Percentiles rank a stretch among this genome's conserved stretches.
Conservation (phyloP, 37 sponge, comb jelly and placozoan species). For the Chondrosia reniformis region DNA sequence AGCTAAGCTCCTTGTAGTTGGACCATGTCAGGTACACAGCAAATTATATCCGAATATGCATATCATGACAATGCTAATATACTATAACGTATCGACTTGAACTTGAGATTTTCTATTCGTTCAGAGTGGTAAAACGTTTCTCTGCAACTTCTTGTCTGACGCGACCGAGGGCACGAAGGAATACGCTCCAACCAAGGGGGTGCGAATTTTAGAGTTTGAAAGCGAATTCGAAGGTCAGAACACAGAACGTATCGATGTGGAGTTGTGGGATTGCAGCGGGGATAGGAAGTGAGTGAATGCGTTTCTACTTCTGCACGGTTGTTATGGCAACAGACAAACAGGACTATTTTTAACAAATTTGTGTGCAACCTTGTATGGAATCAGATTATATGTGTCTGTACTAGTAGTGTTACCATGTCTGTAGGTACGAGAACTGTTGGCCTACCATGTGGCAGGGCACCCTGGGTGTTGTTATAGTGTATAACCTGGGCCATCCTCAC, state of each 20-base stretch:
- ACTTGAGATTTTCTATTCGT: too few species aligned
- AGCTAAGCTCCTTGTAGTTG: too few species aligned
- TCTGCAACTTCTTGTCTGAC: conserved; percentile 68
- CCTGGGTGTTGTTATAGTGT: conserved; percentile 69
- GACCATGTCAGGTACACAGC: too few species aligned
- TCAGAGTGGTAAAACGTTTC: conserved; percentile 63
- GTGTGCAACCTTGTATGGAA: too few species aligned
- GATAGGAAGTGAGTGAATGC: conserved; percentile 43
- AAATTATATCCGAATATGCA: too few species aligned
- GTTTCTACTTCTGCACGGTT: too few species aligned
- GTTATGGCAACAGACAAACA: too few species aligned
- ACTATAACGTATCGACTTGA: too few species aligned
- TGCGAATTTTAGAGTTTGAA: conserved; percentile 75
- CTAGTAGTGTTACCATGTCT: too few species aligned
- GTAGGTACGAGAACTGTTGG: conserved; percentile 81
- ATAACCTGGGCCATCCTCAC: conserved; percentile 40
- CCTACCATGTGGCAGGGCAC: conserved; percentile 69
- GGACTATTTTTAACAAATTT: too few species aligned
- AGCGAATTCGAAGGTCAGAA: conserved; percentile 34
- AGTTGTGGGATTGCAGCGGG: conserved; percentile 83
- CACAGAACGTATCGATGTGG: conserved; percentile 53
- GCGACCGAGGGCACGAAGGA: conserved; percentile 67
- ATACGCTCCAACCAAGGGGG: conserved; percentile 77
- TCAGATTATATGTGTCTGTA: too few species aligned
- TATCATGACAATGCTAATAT: too few species aligned